phyloP scores from a whole-genome alignment of 2,113 vertebrate species.

The Hystrix cristata region DNA sequence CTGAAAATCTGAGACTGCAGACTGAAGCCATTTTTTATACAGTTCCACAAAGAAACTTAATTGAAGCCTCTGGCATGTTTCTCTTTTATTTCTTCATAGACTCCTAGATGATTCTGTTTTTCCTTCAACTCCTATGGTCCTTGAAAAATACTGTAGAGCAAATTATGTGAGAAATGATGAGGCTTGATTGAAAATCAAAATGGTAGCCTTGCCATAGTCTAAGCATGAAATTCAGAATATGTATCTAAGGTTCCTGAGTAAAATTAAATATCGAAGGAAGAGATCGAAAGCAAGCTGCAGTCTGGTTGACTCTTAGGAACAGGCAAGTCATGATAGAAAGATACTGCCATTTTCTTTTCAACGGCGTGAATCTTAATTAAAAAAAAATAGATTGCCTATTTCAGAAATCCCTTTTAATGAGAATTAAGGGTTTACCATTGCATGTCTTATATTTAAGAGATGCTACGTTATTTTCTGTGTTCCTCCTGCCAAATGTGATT shows the following conservation, averaged over 20 bases:
- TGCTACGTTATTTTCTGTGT: background rate
- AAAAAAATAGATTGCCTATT: background rate
- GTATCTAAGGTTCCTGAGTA: background rate
- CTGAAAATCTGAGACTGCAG: background rate
- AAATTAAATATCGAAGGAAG: background rate
- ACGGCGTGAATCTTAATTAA: background rate
- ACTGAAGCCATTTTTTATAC: background rate
- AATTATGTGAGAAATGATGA: background rate
- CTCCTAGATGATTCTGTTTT: background rate
- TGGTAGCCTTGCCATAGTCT: background rate
- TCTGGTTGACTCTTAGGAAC: background rate
- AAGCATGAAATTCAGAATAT: background rate
- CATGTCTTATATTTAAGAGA: background rate
- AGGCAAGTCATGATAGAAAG: background rate
- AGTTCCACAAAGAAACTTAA: background rate
- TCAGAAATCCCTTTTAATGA: background rate
- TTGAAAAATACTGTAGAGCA: background rate
- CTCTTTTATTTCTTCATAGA: conserved; percentile 16
- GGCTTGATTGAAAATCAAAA: background rate
- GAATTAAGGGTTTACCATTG: background rate
- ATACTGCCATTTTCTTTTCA: background rate
- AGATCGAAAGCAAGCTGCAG: background rate
- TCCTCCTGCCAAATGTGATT: background rate
- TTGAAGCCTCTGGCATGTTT: background rate
- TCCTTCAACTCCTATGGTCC: background rate